Percentiles rank a stretch among this genome's conserved stretches.
Conservation (phyloP, 1,140 invertebrate genomes). For the Hetaerina americana region DNA sequence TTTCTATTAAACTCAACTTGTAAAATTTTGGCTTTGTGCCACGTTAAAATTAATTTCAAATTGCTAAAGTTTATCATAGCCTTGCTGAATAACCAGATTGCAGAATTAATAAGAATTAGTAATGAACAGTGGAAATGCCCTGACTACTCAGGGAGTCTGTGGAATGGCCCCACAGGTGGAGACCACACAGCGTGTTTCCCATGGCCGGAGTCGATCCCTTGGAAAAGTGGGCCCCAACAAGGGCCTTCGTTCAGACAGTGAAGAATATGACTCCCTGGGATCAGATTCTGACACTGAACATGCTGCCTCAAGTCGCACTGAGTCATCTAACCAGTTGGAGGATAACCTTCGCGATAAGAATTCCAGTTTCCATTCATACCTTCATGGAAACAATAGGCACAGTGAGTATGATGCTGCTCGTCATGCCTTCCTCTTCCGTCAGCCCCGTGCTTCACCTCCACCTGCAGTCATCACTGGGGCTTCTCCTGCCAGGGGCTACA, state of each 20-base stretch:
- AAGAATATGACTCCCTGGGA: conserved; percentile 44
- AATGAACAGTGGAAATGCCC: not conserved
- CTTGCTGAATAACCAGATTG: too few relatives aligned
- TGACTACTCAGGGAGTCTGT: not conserved
- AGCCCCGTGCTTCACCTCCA: not conserved
- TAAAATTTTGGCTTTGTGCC: too few relatives aligned
- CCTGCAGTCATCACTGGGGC: not conserved
- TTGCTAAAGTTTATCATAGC: too few relatives aligned
- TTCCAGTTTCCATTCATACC: not conserved
- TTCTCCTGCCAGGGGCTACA: not conserved
- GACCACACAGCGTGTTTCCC: not conserved
- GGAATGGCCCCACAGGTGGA: not conserved
- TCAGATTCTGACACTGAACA: conserved; percentile 41
- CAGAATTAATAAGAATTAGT: not conserved
- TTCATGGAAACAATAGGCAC: not conserved
- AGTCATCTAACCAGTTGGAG: conserved; percentile 37
- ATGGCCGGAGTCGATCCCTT: not conserved
- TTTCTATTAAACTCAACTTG: too few relatives aligned
- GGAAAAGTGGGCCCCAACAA: not conserved
- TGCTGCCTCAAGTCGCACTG: conserved; percentile 34
- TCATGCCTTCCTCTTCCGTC: not conserved
- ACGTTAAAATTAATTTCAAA: too few relatives aligned
- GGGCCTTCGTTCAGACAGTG: conserved; percentile 32
- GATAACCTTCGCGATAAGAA: conserved; percentile 18
- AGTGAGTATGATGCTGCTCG: not conserved